Percentiles rank a stretch among this genome's conserved stretches.
Evolutionary conservation across 2,113 vertebrate genomes (phyloP).

Genomic region (Callorhinus ursinus): DNA sequence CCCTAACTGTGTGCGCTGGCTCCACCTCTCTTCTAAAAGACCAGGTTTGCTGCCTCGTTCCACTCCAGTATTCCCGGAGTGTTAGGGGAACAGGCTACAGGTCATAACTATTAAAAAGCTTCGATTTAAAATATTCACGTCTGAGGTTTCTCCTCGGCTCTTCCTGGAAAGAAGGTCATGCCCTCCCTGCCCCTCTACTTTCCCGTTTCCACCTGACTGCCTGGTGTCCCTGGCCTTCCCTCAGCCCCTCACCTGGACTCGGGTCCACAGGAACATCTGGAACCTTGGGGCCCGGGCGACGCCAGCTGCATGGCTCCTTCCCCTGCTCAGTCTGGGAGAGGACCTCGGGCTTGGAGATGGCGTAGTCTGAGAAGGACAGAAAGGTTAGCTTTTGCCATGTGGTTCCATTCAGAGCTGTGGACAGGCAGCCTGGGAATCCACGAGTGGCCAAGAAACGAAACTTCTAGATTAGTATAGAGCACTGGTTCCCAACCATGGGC

Average conservation of each 20-base stretch:
- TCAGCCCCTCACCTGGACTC: slow-evolving; percentile 75
- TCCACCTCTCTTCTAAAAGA: background rate
- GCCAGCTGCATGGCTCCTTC: slow-evolving; percentile 73
- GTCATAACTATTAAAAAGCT: background rate
- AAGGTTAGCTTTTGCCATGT: slow-evolving; percentile 44
- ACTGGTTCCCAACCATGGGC: background rate
- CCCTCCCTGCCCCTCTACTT: background rate
- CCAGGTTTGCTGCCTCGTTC: background rate
- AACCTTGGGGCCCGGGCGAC: background rate
- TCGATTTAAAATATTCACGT: background rate
- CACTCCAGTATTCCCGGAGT: background rate
- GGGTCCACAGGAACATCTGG: slow-evolving; percentile 69
- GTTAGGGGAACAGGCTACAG: background rate
- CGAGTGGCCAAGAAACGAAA: background rate
- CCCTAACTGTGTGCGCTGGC: too few relatives aligned
- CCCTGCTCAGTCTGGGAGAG: slow-evolving; percentile 77
- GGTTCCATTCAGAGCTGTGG: background rate
- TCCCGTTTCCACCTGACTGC: background rate
- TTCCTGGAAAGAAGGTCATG: background rate
- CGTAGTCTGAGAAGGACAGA: slow-evolving; percentile 74
- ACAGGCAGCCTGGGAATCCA: background rate
- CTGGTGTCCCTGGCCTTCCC: background rate
- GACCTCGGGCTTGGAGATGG: slow-evolving; percentile 78
- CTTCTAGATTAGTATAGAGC: background rate
- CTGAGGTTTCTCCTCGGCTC: background rate